Evolutionary conservation across 2,888 invertebrate genomes (phyloP).

Genomic region (Trichacis sp.): DNA sequence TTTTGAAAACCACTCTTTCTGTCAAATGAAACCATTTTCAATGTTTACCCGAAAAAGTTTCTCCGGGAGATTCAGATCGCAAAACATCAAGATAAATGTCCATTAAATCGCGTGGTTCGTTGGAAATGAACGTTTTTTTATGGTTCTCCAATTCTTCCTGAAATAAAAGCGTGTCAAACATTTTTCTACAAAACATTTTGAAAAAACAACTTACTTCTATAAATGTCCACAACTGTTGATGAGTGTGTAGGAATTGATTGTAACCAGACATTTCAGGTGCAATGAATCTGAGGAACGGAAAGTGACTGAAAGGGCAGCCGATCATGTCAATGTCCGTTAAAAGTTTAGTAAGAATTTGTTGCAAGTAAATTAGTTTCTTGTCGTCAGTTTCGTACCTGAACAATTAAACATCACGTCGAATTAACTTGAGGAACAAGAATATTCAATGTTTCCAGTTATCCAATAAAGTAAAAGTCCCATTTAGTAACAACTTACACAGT

Average conservation of each 20-base stretch:
- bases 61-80: constrained; percentile 72
- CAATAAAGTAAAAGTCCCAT: too few relatives aligned
- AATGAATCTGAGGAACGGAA: constrained; percentile 77
- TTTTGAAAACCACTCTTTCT: too few relatives aligned
- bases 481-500: too few relatives aligned
- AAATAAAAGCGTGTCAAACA: constrained; percentile 19
- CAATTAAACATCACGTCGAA: not conserved
- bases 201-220: constrained; percentile 68
- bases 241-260: constrained; percentile 78
- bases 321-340: constrained; percentile 85
- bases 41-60: constrained; percentile 67
- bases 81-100: constrained; percentile 82
- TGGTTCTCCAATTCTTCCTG: constrained; percentile 79
- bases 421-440: too few relatives aligned
- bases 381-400: constrained; percentile 79
- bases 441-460: too few relatives aligned
- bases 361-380: constrained; percentile 76
- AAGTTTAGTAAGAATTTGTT: constrained; percentile 78
- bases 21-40: too few relatives aligned
- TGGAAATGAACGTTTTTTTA: constrained; percentile 74
- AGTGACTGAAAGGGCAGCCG: constrained; percentile 83
- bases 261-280: constrained; percentile 85
- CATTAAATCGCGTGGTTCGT: constrained; percentile 82
- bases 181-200: too few relatives aligned
- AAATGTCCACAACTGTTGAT: constrained; percentile 80